Base-by-base conservation (phyloP, 2,888 invertebrate genomes). In the Bombyx huttoni region DNA sequence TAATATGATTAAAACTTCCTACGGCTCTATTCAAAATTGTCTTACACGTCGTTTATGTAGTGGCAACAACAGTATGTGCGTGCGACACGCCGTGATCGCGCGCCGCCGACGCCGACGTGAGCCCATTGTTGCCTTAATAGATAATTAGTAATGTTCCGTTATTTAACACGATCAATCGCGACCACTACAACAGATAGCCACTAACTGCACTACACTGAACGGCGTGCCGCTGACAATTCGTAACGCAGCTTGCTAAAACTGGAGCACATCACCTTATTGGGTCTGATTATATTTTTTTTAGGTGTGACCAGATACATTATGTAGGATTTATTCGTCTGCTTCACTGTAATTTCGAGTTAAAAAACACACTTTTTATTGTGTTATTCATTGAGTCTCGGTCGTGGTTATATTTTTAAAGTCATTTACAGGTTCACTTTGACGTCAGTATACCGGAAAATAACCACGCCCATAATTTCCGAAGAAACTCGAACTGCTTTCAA, bases 71-170 rank as follows among this genome's bases (percentile, higher is more conserved):
- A 40, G 40, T 40, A 57, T 63, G 66, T 66, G 68, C 71, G 71
- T 73, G 68, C 65, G 62, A 65, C 65, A 64, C 64, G 73, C 73
- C 69, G 73, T 70, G 73, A 67, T 64, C 62, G 67, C 59, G 64
- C 64, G 63, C 65, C 59, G 63, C 63, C 63, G 58, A 56, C 67
- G 57, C 56, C 69, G 77, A 82, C 83, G 83, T 83, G 82, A 70
- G 76, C 73, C 82, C 74, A 84, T 86, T 86, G 85, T 86, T 80
- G 81, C 69, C 74, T 75, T 83, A 81, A 85, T 83, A 84, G 82
- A 77, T 85, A 85, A 86, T 87, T 86, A 87, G 85, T 74, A 76
- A 68, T 75, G 65, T 83, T 75, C 85, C 85, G 86, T 87, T 86
- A 86, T 63, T 66, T 75, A 75, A 78, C 76, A 75, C 76, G 77